phyloP scores from a whole-genome alignment of 2,888 invertebrate species.

The Hesperia comma region DNA sequence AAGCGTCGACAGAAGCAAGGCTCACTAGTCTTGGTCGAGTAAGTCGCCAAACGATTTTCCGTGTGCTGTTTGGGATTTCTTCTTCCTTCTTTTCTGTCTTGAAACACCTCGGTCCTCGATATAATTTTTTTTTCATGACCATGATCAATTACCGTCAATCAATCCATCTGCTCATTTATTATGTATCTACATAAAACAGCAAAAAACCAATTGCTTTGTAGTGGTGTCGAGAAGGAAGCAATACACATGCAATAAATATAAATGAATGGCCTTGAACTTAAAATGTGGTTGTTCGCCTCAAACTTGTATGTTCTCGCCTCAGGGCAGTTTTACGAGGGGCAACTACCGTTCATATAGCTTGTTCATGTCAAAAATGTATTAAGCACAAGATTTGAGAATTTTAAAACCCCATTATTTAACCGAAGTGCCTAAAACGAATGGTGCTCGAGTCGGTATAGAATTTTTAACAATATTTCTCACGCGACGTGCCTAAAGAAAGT shows the following conservation, averaged over 20 bases:
- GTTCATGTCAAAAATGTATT: conserved; percentile 40
- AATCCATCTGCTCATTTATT: too few relatives aligned
- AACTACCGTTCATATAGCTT: conserved; percentile 23
- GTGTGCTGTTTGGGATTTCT: too few relatives aligned
- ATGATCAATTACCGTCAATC: too few relatives aligned
- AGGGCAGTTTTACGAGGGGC: conserved; percentile 48
- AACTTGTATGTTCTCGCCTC: conserved; percentile 49
- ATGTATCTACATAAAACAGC: background rate
- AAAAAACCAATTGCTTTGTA: conserved; percentile 25
- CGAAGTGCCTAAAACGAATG: conserved; percentile 37
- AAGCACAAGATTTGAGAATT: conserved; percentile 34
- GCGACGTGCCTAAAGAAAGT: conserved; percentile 32
- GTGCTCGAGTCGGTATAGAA: conserved; percentile 34
- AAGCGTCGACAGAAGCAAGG: too few relatives aligned
- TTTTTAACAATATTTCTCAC: conserved; percentile 37
- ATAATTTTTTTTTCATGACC: too few relatives aligned
- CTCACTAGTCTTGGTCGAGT: too few relatives aligned
- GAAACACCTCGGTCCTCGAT: too few relatives aligned
- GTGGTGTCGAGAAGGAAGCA: conserved; percentile 65
- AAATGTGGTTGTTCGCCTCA: conserved; percentile 38
- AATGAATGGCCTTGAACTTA: conserved; percentile 74
- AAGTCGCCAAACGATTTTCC: too few relatives aligned
- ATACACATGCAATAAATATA: conserved; percentile 31
- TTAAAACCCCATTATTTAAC: conserved; percentile 34
- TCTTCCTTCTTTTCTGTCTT: too few relatives aligned